Evolutionary conservation across 2,797 vertebrate species (phyloP), one percentile per base, ranked within the genome.

Genomic region (Gymnothorax reevesii): DNA sequence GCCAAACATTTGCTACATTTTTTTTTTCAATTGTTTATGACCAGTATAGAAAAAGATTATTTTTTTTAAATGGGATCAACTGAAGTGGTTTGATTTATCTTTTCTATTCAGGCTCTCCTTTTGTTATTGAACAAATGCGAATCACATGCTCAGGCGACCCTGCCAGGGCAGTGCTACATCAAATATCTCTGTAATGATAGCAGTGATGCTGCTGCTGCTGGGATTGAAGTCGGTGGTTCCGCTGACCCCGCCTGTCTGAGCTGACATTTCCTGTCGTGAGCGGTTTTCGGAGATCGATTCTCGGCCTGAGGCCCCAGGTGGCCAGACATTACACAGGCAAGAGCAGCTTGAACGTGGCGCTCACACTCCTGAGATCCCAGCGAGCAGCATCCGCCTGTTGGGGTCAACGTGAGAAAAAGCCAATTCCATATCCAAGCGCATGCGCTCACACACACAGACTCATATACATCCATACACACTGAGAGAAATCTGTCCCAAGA

Each of bases 261-360:
- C 10, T 84, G 54, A 57, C 66, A 85, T 85, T 85, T 75, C 66
- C 79, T 17, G 17, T 42, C 17, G 17, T 4, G 83, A 60, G 49
- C 42, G 52, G 33, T 85, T 2, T 75, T 85, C 84, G 73, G 66
- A 75, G 84, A 57, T 33, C 12, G 33, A 9, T 42, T 42, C 2
- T 42, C 33, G 33, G 33, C 33, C 33, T 42, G 33, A 2, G 33
- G 33, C 33, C 33, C 33, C 33, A 42, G 33, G 33, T 42, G 33
- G 33, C 33, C 33, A 42, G 33, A 42, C 33, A 42, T 1, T 42
- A 2, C 33, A 42, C 33, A 42, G 33, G 33, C 33, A 42, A 42
- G 33, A 42, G 33, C 33, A 42, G 2, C 33, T 2, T 42, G 33
- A 42, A 2, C 33, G 33, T 42, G 33, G 33, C 2, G 33, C 2